Evolutionary conservation across 2,797 vertebrate species (phyloP).

Genomic region (Geotria australis): DNA sequence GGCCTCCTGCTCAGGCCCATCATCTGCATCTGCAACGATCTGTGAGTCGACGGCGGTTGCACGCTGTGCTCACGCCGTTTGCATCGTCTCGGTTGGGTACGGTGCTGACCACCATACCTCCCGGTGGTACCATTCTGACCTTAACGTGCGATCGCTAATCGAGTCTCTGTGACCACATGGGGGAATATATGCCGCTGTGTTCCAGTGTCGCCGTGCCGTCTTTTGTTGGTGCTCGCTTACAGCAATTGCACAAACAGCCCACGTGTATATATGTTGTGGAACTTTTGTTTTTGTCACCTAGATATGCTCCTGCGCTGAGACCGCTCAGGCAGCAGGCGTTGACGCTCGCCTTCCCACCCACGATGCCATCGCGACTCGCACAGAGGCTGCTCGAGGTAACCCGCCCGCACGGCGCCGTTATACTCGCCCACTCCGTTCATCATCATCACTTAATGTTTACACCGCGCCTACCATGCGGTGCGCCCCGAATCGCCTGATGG

Average conservation of each 20-base stretch:
- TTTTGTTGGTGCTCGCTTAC: no score
- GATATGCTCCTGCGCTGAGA: slow-evolving; percentile 46
- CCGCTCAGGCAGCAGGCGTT: slow-evolving; percentile 58
- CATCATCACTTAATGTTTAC: no score
- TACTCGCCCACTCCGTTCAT: not conserved
- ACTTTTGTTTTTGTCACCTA: slow-evolving; percentile 5
- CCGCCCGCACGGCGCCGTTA: not conserved
- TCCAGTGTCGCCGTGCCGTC: no score
- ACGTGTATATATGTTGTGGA: no score
- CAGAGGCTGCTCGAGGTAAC: slow-evolving; percentile 58
- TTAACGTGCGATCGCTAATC: no score
- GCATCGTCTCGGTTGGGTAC: not conserved
- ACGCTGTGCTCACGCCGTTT: not conserved
- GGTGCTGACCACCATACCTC: no score
- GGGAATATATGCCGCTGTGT: no score
- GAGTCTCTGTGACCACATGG: no score
- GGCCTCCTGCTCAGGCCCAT: slow-evolving; percentile 39
- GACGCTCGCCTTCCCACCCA: slow-evolving; percentile 41
- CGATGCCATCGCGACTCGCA: slow-evolving; percentile 32
- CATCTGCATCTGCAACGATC: slow-evolving; percentile 88
- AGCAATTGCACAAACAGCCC: no score
- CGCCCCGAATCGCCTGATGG: no score
- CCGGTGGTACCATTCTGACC: no score
- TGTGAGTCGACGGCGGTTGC: slow-evolving; percentile 19
- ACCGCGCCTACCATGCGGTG: no score